A percentile compares a stretch with the other conserved stretches of the same genome.
Conservation (phyloP, 2,888 invertebrate species). For the Tenthredo amoena region DNA sequence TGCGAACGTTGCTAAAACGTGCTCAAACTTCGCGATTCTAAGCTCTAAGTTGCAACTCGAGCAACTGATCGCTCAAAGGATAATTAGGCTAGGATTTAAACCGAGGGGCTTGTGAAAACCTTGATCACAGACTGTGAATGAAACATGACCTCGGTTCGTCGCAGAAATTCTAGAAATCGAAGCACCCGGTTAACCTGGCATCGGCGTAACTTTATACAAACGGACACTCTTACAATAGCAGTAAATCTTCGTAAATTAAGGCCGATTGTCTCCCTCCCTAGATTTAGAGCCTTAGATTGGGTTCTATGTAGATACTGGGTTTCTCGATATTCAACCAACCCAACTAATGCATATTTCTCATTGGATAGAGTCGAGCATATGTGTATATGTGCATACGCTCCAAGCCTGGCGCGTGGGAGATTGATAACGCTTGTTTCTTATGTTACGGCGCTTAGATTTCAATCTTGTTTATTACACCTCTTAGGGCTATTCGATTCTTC, state of each 20-base stretch:
- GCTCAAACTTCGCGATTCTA: slow-evolving; percentile 46
- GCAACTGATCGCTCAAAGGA: slow-evolving; percentile 46
- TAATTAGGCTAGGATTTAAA: slow-evolving; percentile 37
- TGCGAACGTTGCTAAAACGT: slow-evolving; percentile 48
- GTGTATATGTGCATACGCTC: neutral
- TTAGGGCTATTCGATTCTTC: slow-evolving; percentile 21
- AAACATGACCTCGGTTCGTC: neutral
- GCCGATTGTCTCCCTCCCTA: slow-evolving; percentile 14
- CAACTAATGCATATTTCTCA: slow-evolving; percentile 10
- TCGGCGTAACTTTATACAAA: neutral
- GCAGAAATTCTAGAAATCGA: neutral
- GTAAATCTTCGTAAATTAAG: slow-evolving; percentile 29
- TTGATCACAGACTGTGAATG: neutral
- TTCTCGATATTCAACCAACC: slow-evolving; percentile 26
- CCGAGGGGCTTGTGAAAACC: slow-evolving; percentile 8
- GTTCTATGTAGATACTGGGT: neutral
- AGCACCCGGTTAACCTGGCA: neutral
- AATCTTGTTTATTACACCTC: slow-evolving; percentile 49
- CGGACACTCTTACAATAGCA: slow-evolving; percentile 1
- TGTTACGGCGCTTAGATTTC: slow-evolving; percentile 43
- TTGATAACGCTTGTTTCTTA: slow-evolving; percentile 46
- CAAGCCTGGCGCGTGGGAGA: slow-evolving; percentile 14
- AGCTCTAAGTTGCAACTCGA: slow-evolving; percentile 24
- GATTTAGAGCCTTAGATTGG: slow-evolving; percentile 18
- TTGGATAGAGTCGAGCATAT: slow-evolving; percentile 5